Base-by-base conservation (phyloP, 2,113 vertebrate species). In the Chlorodrepanis virens region DNA sequence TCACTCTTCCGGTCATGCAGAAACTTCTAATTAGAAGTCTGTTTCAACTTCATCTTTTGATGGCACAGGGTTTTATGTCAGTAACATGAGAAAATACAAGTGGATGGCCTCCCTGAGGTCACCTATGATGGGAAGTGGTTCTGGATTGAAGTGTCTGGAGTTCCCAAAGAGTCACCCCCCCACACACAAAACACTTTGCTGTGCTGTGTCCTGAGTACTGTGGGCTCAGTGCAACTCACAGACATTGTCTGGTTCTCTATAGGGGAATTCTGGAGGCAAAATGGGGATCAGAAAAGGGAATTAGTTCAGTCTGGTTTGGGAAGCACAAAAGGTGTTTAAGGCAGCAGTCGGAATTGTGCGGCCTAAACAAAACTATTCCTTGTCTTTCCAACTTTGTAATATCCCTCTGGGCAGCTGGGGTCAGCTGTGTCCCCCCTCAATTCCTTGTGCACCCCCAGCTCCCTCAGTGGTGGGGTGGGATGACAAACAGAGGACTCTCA, bases 81-180 rank as follows among this genome's bases (percentile, higher is more conserved):
- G 15, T 5, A n/a, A 18, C 50, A 40, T 6, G 24, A 47, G 23
- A 23, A 77, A 63, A 35, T 11, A 11, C 0, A 40, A 37, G 17
- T 8, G 47, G 4, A 9, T n/a, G 14, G 10, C 4, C 15, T 44
- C 3, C 3, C 11, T 60, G 60, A 31, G 2, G 6, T 49, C 4
- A 6, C 8, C 8, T 72, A n/a, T 54, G 44, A 31, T 4, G 3
- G 20, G 11, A 75, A 63, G 15, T 35, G 6, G 3, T 39, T 67
- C 31, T 52, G n/a, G 20, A 33, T 14, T 71, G 5, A 45, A 54
- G 28, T 22, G 14, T 22, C n/a, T 54, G 12, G 35, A 40, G 8
- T 81, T 87, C 29, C 5, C 16, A 40, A 33, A 44, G 31, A 13
- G 31, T 35, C 53, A 31, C 19, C n/a, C 12, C 13, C 8, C 4